Base-by-base conservation (phyloP, 2,113 vertebrate genomes). In the Cyprinodon brontotheroides region DNA sequence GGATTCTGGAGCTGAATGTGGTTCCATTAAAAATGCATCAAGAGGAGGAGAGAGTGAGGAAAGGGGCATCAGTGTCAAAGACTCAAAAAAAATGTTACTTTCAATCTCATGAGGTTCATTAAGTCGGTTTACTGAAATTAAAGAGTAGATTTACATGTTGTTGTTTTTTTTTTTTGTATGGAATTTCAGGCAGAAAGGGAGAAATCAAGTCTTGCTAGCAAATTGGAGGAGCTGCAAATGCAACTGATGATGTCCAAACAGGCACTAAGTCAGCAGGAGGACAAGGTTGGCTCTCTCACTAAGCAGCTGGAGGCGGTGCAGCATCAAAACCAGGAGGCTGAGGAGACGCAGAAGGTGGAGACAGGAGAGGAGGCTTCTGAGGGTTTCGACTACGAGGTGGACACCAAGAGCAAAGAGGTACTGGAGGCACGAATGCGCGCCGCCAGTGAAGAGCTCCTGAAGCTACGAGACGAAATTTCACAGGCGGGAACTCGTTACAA, bases 181-280 rank as follows among this genome's bases (percentile, higher is more conserved):
- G 70, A 10, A 62, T 37, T 20, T 2, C 85, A 96, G 95, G 89
- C 89, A 13, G 95, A 96, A 61, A 89, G 89, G 50, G 95, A 96
- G 62, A 96, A 95, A 67, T 89, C 92, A 5, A 70, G 82, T 3
- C 88, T 96, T 64, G 65, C 77, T 11, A 82, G 71, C 76, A 93
- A 94, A 6, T 87, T 95, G 59, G 91, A 94, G 80, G 95, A 96
- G n/a, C 88, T 96, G 45, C 94, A 94, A 80, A 90, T 87, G 85
- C 93, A 94, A 86, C 84, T 96, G 77, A 89, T 92, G 20, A 86
- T 86, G 82, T 92, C 94, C 48, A 94, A 90, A 77, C 92, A 95
- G 85, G 87, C 92, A 0, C 83, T 96, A 66, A 79, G 87, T 48
- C 93, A 95, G 81, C 94, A 96, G 72, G 92, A 93, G 78, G 86